Conservation (phyloP, 2,113 vertebrate genomes). For the Caranx melampygus region DNA sequence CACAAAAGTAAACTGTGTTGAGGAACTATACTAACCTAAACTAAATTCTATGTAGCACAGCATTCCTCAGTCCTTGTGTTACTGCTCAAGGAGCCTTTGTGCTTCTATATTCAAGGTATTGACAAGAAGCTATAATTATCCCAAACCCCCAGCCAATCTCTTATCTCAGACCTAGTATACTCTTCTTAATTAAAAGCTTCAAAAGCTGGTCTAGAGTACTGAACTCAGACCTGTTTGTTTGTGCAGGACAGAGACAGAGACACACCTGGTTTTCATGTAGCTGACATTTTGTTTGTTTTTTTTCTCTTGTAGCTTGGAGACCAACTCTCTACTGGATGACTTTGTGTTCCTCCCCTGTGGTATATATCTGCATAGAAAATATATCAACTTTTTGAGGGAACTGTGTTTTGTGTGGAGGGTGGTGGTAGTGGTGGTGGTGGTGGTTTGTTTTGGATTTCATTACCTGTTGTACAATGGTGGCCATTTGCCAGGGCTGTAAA, state of each 20-base stretch:
- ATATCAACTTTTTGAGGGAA: not conserved
- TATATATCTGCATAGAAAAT: slow-evolving; percentile 31
- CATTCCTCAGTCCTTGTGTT: not conserved
- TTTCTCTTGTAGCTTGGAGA: slow-evolving; percentile 63
- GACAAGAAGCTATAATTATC: not conserved
- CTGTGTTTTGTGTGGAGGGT: not conserved
- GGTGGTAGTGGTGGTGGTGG: too few species aligned
- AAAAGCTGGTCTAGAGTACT: not conserved
- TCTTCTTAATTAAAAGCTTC: not conserved
- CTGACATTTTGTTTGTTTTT: not conserved
- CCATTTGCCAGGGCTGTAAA: slow-evolving; percentile 17
- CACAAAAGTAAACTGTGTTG: not conserved
- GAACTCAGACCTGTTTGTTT: not conserved
- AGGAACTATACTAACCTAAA: not conserved
- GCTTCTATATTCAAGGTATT: not conserved
- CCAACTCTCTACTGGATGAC: slow-evolving; percentile 69
- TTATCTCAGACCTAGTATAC: not conserved
- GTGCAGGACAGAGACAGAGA: not conserved
- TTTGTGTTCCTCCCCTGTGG: slow-evolving; percentile 73
- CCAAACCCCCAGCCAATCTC: not conserved
- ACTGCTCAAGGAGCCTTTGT: not conserved
- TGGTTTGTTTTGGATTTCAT: not conserved
- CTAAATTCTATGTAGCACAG: not conserved
- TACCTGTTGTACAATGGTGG: slow-evolving; percentile 18
- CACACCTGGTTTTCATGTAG: not conserved